Conservation (phyloP, 2,113 vertebrate genomes). For the Macrotis lagotis region DNA sequence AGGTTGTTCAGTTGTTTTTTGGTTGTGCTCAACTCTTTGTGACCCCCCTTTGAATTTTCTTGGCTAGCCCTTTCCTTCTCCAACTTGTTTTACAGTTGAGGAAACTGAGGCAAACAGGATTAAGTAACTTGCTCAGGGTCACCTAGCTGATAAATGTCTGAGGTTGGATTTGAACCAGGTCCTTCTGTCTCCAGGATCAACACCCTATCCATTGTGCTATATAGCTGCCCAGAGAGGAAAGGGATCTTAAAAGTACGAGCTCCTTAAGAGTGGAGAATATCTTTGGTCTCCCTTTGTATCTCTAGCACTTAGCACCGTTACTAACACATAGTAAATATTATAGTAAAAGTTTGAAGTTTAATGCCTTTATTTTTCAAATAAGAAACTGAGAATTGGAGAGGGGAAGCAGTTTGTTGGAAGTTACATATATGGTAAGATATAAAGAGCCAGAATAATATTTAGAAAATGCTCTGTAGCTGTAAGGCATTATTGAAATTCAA, state of each 20-base stretch:
- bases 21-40: not conserved
- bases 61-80: not conserved
- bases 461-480: not conserved
- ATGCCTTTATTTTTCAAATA: not conserved
- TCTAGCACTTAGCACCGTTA: not conserved
- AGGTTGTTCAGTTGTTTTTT: not conserved
- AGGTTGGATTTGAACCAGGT: not conserved
- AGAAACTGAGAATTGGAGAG: not conserved
- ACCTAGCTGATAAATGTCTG: not conserved
- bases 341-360: not conserved
- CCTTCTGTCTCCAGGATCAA: too few species aligned
- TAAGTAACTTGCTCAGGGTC: not conserved
- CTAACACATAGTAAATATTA: not conserved
- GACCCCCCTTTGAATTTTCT: not conserved
- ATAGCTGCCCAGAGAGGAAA: not conserved
- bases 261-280: not conserved
- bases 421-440: not conserved
- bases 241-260: not conserved
- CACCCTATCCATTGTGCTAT: too few species aligned
- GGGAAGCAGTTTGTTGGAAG: not conserved
- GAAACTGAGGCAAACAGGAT: not conserved
- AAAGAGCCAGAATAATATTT: not conserved
- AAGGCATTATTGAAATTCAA: not conserved
- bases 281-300: not conserved
- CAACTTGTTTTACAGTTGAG: too few species aligned